Conservation (phyloP, 2,797 vertebrate species). For the Enteromius afrohamiltoni region DNA sequence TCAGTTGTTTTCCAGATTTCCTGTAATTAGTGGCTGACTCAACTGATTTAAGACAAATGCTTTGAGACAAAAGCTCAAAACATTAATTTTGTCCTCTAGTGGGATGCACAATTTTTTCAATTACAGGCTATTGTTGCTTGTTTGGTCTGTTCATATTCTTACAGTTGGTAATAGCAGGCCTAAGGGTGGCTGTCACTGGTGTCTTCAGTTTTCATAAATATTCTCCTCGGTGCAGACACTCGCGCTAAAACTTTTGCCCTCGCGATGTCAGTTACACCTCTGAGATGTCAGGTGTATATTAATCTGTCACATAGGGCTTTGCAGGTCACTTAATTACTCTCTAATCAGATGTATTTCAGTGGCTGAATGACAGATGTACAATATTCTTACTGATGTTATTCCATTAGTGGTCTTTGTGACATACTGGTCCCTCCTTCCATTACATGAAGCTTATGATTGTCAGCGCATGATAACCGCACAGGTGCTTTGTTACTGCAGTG, state of each 20-base stretch:
- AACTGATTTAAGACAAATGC: constrained; percentile 32
- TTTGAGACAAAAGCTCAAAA: constrained; percentile 34
- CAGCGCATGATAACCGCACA: constrained; percentile 32
- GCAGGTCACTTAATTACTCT: constrained; percentile 63
- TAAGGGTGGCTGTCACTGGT: constrained; percentile 27
- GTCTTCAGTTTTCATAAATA: constrained; percentile 54
- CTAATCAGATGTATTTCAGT: constrained; percentile 58
- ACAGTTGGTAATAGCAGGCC: constrained; percentile 24
- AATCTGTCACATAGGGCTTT: constrained; percentile 56
- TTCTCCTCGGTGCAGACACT: constrained; percentile 44
- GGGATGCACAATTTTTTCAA: constrained; percentile 19
- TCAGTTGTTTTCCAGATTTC: constrained; percentile 24
- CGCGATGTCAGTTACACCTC: constrained; percentile 54
- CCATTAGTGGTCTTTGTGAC: constrained; percentile 57
- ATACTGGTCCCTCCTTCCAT: constrained; percentile 43
- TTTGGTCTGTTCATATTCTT: constrained; percentile 23
- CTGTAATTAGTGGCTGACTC: constrained; percentile 22
- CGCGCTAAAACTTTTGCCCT: constrained; percentile 51
- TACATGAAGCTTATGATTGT: constrained; percentile 44
- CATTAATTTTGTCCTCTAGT: constrained; percentile 28
- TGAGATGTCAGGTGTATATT: constrained; percentile 60
- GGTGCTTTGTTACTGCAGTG: constrained; percentile 34
- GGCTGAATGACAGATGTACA: constrained; percentile 59
- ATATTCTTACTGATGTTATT: constrained; percentile 58
- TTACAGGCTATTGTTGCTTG: constrained; percentile 45